These are phyloP conservation scores for Cataglyphis albicans DNA, from an alignment of 2,888 invertebrate species.

Conservation along the genomic window DNA sequence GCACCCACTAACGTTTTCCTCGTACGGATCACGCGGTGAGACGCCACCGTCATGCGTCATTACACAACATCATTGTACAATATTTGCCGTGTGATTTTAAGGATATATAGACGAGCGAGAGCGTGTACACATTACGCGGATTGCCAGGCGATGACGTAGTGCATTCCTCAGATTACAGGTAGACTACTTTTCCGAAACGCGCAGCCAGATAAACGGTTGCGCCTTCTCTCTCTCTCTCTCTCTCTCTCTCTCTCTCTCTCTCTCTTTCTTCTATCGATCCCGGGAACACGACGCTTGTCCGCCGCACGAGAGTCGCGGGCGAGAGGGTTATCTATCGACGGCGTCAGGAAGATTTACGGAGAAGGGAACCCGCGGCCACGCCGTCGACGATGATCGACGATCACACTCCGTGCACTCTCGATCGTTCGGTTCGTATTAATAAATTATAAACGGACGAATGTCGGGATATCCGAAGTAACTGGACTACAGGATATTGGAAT, in stretches of 20 bases:
- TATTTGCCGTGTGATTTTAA: slow-evolving; percentile 69
- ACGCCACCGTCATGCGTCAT: slow-evolving; percentile 60
- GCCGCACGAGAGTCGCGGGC: slow-evolving; percentile 16
- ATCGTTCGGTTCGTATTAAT: slow-evolving; percentile 35
- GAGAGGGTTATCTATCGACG: slow-evolving; percentile 54
- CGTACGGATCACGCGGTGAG: slow-evolving; percentile 42
- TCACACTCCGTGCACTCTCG: slow-evolving; percentile 7
- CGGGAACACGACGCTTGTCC: slow-evolving; percentile 18
- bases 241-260: background rate
- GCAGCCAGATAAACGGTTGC: slow-evolving; percentile 56
- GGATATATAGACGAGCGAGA: slow-evolving; percentile 49
- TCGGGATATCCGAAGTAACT: slow-evolving; percentile 18
- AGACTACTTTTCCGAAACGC: slow-evolving; percentile 68
- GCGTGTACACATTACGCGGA: slow-evolving; percentile 25
- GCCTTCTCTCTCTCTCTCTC: background rate
- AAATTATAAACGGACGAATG: slow-evolving; percentile 34
- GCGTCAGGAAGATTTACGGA: slow-evolving; percentile 50
- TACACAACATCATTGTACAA: slow-evolving; percentile 74
- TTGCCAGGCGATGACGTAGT: slow-evolving; percentile 57
- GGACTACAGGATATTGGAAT: background rate
- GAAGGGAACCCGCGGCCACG: slow-evolving; percentile 30
- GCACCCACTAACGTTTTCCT: slow-evolving; percentile 53
- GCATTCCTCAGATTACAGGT: slow-evolving; percentile 74
- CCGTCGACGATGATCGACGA: slow-evolving; percentile 49
- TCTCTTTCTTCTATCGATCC: slow-evolving; percentile 45